phyloP scores from a whole-genome alignment of 2,888 invertebrate genomes.

The Meteorus cinctellus region DNA sequence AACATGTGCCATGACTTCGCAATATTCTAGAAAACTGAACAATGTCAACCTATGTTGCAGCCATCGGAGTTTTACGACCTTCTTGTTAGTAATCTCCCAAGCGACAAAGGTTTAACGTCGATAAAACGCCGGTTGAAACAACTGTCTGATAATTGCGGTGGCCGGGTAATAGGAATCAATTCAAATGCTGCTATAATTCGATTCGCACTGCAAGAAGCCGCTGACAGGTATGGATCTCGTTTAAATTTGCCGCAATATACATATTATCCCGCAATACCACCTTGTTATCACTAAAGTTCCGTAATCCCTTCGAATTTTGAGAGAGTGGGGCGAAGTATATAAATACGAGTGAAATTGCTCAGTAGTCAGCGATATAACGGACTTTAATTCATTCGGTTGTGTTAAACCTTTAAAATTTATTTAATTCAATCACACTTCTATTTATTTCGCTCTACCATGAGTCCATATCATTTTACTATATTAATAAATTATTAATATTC shows the following conservation, averaged over 20 bases:
- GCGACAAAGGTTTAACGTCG: constrained; percentile 74
- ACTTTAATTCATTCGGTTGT: not conserved
- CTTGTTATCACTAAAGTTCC: constrained; percentile 38
- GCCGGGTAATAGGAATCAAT: constrained; percentile 80
- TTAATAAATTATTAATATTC: not conserved
- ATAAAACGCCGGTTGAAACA: constrained; percentile 78
- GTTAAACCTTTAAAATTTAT: not conserved
- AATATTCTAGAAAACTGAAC: not conserved
- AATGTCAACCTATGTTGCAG: constrained; percentile 52
- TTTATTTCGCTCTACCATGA: not conserved
- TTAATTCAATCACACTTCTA: not conserved
- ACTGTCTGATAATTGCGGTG: constrained; percentile 87
- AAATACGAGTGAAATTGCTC: constrained; percentile 60
- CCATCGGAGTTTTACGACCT: constrained; percentile 76
- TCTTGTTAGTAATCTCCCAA: constrained; percentile 81
- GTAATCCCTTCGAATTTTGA: constrained; percentile 8
- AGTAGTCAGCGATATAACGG: constrained; percentile 57
- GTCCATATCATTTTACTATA: not conserved
- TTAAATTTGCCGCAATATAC: constrained; percentile 38
- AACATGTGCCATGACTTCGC: not conserved
- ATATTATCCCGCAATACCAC: constrained; percentile 39
- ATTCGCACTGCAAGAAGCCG: constrained; percentile 82
- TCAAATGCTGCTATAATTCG: constrained; percentile 80
- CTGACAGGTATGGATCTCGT: constrained; percentile 77
- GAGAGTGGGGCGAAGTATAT: constrained; percentile 59